Percentiles rank a stretch among this genome's conserved stretches.
These are phyloP conservation scores for Dolichallabes microphthalmus DNA, from an alignment of 2,113 vertebrate genomes.

Conservation along the genomic window DNA sequence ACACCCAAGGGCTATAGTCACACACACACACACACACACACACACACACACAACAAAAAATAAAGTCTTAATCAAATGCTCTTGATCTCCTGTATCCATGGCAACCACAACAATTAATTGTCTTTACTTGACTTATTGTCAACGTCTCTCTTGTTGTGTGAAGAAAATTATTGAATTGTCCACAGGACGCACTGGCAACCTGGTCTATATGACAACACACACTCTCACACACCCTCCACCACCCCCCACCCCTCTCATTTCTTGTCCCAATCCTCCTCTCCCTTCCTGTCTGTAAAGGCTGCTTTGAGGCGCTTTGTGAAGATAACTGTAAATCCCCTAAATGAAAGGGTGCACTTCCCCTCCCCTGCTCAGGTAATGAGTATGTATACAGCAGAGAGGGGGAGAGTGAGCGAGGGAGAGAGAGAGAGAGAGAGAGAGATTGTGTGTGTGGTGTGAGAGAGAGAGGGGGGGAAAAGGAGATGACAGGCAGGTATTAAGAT, in stretches of 20 bases:
- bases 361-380: constrained; percentile 70
- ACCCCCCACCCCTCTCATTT: not conserved
- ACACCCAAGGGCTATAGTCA: constrained; percentile 55
- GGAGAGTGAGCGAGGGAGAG: not conserved
- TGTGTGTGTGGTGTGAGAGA: constrained; percentile 10
- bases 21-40: not conserved
- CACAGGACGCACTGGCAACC: not conserved
- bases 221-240: not conserved
- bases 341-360: constrained; percentile 72
- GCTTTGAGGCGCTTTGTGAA: constrained; percentile 72
- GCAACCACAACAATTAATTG: not conserved
- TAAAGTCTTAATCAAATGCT: not conserved
- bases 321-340: constrained; percentile 75
- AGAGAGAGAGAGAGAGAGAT: constrained; percentile 29
- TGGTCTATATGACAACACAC: not conserved
- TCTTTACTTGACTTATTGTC: not conserved
- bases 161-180: not conserved
- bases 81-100: not conserved
- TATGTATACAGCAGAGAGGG: constrained; percentile 68
- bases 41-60: not conserved
- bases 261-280: not conserved
- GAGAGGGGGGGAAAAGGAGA: constrained; percentile 60
- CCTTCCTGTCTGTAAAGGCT: constrained; percentile 71
- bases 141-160: not conserved
- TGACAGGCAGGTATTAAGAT: constrained; percentile 79